Base-by-base conservation (phyloP, 2,797 vertebrate species). In the Artibeus lituratus region DNA sequence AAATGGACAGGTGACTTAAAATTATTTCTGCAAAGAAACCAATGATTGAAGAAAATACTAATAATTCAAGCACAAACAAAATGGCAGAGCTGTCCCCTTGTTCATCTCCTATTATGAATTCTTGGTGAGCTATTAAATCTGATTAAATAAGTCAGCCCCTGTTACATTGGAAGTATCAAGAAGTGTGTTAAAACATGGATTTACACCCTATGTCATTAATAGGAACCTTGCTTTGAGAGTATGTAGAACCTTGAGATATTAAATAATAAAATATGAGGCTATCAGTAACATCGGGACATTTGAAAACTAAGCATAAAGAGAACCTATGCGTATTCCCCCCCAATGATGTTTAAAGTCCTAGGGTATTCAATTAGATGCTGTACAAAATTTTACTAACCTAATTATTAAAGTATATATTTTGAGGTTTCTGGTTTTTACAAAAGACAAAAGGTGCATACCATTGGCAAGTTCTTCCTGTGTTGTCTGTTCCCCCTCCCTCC, bases 301-400 rank as follows among this genome's bases (percentile, higher is more conserved):
- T 87, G 74, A 96, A 94, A 93, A 87, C 76, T 55, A 90, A 96
- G 39, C 35, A 80, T 96, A 69, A 95, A 93, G 51, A 85, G 44
- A 76, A 51, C 10, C 32, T 81, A 67, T 91, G 15, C 32, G 22
- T 86, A 88, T 72, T 57, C 44, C 53, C 2, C 26, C 65, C 42
- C n/a, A 90, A 1, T 87, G 44, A 65, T 90, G 8, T 91, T 97
- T 95, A 51, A 91, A 96, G 67, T 67, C 47, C 91, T 42, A 49
- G 42, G 35, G 16, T 76, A 16, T 70, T 93, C n/a, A 78, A 0
- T 74, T 39, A 84, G 49, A 89, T 93, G 32, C 19, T 87, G 32
- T 94, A 84, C 3, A 74, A 35, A 95, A 37, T 90, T 77, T 92
- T 90, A 80, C 29, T 44, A 53, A n/a, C 42, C 39, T 59, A 35